phyloP scores from a whole-genome alignment of 2,888 invertebrate species.

The Antitype chi region DNA sequence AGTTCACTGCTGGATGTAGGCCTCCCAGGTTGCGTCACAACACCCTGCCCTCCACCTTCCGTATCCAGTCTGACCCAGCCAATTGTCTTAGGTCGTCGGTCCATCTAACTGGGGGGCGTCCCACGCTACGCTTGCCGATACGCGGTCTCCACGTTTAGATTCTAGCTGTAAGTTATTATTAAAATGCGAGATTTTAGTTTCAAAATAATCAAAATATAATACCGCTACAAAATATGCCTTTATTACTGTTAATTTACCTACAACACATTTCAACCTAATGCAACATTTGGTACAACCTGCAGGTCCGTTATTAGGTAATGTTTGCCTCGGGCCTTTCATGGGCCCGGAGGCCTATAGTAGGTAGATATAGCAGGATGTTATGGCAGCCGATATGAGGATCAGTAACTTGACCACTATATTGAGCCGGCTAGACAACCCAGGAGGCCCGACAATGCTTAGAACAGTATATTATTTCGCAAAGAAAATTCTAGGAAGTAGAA shows the following conservation, averaged over 20 bases:
- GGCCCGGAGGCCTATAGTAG: background rate
- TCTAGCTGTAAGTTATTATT: background rate
- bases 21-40: no score
- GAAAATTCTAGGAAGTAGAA: background rate
- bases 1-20: no score
- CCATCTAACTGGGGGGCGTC: no score
- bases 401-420: conserved; percentile 16
- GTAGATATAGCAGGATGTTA: conserved; percentile 15
- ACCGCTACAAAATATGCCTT: background rate
- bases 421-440: conserved; percentile 8
- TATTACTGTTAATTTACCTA: background rate
- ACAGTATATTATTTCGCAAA: background rate
- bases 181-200: background rate
- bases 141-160: no score
- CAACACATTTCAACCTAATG: background rate
- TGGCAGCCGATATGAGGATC: conserved; percentile 13
- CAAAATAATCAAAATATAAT: background rate
- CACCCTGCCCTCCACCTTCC: no score
- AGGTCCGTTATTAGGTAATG: background rate
- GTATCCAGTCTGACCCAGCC: no score
- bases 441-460: background rate
- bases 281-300: background rate
- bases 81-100: no score
- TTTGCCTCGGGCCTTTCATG: background rate
- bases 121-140: no score